Percentiles rank a stretch among this genome's conserved stretches.
Evolutionary conservation across 2,888 invertebrate species (phyloP).

Genomic region (Caenorhabditis japonica): DNA sequence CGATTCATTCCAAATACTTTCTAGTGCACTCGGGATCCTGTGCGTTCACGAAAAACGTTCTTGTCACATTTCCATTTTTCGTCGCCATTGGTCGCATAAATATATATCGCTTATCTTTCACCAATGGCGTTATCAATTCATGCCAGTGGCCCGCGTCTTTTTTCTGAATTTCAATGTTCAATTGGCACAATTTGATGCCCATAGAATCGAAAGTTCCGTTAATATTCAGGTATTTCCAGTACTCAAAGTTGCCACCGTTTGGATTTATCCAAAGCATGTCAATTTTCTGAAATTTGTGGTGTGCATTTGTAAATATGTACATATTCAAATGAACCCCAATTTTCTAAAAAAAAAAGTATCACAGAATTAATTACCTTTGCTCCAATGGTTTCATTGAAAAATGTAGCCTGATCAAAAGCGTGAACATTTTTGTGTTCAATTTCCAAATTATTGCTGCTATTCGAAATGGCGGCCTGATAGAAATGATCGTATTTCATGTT

Average conservation of each 20-base stretch:
- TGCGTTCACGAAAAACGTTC: constrained; percentile 30
- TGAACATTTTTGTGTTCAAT: constrained; percentile 5
- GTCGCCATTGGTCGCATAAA: constrained; percentile 41
- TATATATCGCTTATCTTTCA: constrained; percentile 22
- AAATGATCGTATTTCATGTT: constrained; percentile 17
- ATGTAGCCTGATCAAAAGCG: constrained; percentile 2
- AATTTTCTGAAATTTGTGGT: constrained; percentile 41
- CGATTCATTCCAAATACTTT: constrained; percentile 29
- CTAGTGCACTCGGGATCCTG: constrained; percentile 29
- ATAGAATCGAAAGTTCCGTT: constrained; percentile 25
- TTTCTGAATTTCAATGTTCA: constrained; percentile 30
- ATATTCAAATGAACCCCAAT: no score
- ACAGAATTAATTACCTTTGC: no score
- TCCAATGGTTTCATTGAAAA: constrained; percentile 29
- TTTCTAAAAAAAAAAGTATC: no score
- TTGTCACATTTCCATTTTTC: constrained; percentile 29
- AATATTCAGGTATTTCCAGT: constrained; percentile 27
- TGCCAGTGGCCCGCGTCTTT: constrained; percentile 19
- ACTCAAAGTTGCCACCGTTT: constrained; percentile 27
- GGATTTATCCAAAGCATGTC: constrained; percentile 45
- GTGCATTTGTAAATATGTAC: no score
- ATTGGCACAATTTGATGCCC: constrained; percentile 27
- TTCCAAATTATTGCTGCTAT: not conserved
- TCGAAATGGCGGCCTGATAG: constrained; percentile 18
- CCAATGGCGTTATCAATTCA: constrained; percentile 20